These are phyloP conservation scores for Hydrozoanthus gracilis DNA, from an alignment of 92 coral and sea anemone genomes.

Conservation along the genomic window DNA sequence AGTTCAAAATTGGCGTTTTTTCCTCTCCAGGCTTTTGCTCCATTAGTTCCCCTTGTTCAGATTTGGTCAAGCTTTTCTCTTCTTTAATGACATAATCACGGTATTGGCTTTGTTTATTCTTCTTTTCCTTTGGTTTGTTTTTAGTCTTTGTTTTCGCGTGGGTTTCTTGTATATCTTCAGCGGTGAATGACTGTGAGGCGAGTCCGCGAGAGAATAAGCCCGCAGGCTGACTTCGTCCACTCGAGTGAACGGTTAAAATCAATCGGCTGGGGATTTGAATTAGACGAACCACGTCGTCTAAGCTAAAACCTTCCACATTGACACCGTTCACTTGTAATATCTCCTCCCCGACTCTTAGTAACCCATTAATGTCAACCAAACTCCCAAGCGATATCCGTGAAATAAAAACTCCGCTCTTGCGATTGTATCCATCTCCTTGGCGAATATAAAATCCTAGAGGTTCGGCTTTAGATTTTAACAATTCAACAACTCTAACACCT, in stretches of 20 bases:
- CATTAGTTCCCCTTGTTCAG: not conserved
- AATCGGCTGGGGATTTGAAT: slow-evolving; percentile 87
- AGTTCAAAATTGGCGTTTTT: slow-evolving; percentile 35
- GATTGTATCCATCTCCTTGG: slow-evolving; percentile 75
- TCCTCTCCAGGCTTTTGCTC: slow-evolving; percentile 50
- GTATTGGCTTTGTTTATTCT: slow-evolving; percentile 43
- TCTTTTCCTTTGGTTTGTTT: slow-evolving; percentile 18
- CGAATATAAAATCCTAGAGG: slow-evolving; percentile 95
- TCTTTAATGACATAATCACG: slow-evolving; percentile 2
- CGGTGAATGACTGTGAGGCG: not conserved
- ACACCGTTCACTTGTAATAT: slow-evolving; percentile 83
- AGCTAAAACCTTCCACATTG: slow-evolving; percentile 71
- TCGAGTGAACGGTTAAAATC: slow-evolving; percentile 64
- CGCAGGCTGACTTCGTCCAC: slow-evolving; percentile 10
- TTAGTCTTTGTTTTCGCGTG: slow-evolving; percentile 36
- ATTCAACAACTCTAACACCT: slow-evolving; percentile 68
- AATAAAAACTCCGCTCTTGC: slow-evolving; percentile 79
- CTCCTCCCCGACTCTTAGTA: slow-evolving; percentile 89
- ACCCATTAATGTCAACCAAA: slow-evolving; percentile 73
- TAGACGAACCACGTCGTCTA: slow-evolving; percentile 90
- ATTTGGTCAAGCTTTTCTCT: not conserved
- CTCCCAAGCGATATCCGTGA: slow-evolving; percentile 90
- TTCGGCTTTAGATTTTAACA: slow-evolving; percentile 66
- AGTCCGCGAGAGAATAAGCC: slow-evolving; percentile 22
- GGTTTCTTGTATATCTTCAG: slow-evolving; percentile 20